phyloP scores from a whole-genome alignment of 2,113 vertebrate genomes.

The Alouatta palliata region DNA sequence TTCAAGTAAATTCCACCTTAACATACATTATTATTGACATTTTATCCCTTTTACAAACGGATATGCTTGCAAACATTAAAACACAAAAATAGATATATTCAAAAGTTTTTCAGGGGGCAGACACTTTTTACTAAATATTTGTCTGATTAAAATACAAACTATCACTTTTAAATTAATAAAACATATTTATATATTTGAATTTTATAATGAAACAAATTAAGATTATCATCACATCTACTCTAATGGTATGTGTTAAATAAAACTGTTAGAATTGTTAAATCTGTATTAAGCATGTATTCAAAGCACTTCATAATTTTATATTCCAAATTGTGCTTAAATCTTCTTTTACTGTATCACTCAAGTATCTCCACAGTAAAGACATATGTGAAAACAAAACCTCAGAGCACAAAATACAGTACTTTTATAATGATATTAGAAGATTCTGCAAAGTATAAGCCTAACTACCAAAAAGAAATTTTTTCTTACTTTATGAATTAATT shows the following conservation, averaged over 20 bases:
- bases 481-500: neutral
- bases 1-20: neutral
- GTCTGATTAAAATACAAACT: neutral
- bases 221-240: neutral
- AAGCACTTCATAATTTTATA: neutral
- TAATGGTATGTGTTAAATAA: neutral
- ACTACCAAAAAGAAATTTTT: neutral
- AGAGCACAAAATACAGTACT: neutral
- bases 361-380: neutral
- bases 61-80: neutral
- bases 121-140: neutral
- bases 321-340: neutral
- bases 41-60: neutral
- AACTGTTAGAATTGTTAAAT: neutral
- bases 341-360: neutral
- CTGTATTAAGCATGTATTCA: neutral
- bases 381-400: neutral
- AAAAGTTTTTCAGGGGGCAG: neutral
- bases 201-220: neutral
- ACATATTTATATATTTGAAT: neutral
- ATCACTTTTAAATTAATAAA: neutral
- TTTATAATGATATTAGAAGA: neutral
- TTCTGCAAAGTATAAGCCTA: neutral
- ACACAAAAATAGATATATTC: neutral
- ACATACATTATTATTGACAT: neutral